phyloP scores from a whole-genome alignment of 2,113 vertebrate species.

The Lepus americanus region DNA sequence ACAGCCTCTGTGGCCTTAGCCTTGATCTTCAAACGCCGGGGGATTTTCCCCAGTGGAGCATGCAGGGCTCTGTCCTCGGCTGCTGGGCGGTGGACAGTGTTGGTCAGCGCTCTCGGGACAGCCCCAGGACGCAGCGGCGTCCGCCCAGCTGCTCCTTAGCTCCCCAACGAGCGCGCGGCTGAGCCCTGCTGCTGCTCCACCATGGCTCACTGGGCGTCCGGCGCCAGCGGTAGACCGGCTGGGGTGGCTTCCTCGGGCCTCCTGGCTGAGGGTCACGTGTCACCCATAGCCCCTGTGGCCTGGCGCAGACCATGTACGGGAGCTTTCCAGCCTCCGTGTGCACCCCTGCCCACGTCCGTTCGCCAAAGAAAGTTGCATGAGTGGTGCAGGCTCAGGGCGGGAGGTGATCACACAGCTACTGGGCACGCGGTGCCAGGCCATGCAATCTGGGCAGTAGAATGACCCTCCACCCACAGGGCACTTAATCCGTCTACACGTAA shows the following conservation, averaged over 20 bases:
- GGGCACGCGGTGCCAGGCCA: too few species aligned
- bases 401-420: neutral
- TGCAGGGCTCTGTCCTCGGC: neutral
- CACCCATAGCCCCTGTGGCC: too few species aligned
- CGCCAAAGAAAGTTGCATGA: neutral
- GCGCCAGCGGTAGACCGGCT: too few species aligned
- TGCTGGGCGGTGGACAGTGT: too few species aligned
- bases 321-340: neutral
- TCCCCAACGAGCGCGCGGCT: too few species aligned
- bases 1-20: neutral
- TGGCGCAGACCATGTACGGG: too few species aligned
- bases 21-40: neutral
- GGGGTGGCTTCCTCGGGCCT: neutral
- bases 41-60: neutral
- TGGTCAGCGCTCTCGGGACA: too few species aligned
- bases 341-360: neutral
- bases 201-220: too few species aligned
- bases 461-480: neutral
- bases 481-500: neutral
- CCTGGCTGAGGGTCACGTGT: neutral
- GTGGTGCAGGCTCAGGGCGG: neutral
- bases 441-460: fast-evolving
- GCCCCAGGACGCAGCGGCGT: neutral
- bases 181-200: too few species aligned
- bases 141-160: too few species aligned